Evolutionary conservation across 2,888 invertebrate genomes (phyloP).

Genomic region (Amphipyra tragopoginis): DNA sequence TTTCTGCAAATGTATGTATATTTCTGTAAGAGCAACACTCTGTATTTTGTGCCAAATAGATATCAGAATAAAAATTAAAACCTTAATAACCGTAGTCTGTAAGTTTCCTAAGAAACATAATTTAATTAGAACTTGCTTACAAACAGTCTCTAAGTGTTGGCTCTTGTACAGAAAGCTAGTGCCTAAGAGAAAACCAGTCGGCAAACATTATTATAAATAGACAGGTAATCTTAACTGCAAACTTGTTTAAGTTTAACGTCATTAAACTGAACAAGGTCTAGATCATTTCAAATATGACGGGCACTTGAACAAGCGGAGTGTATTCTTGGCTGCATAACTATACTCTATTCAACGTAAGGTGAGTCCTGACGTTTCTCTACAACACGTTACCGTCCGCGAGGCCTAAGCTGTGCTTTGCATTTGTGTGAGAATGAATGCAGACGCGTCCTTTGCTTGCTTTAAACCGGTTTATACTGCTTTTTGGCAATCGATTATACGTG

Average conservation of each 20-base stretch:
- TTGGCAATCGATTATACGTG: no score
- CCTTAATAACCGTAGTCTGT: no score
- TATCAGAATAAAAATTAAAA: not conserved
- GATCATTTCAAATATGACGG: no score
- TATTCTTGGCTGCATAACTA: no score
- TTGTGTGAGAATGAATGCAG: no score
- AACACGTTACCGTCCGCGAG: no score
- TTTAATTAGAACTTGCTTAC: not conserved
- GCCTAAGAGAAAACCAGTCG: slow-evolving; percentile 30
- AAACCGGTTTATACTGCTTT: no score
- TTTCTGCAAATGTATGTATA: not conserved
- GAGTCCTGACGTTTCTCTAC: no score
- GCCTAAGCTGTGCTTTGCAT: no score
- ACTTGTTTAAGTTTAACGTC: slow-evolving; percentile 4
- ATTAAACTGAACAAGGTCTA: not conserved
- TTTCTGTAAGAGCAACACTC: not conserved
- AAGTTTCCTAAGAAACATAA: not conserved
- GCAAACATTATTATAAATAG: slow-evolving; percentile 2
- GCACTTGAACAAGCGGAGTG: not conserved
- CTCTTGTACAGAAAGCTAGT: slow-evolving; percentile 22
- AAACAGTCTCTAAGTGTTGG: slow-evolving; percentile 2
- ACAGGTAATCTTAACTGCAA: not conserved
- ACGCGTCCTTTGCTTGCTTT: no score
- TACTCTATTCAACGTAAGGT: not conserved
- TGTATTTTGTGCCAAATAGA: not conserved